Evolutionary conservation across 2,797 vertebrate genomes (phyloP), one percentile per base, ranked within the genome.

Genomic region (Fringilla coelebs): DNA sequence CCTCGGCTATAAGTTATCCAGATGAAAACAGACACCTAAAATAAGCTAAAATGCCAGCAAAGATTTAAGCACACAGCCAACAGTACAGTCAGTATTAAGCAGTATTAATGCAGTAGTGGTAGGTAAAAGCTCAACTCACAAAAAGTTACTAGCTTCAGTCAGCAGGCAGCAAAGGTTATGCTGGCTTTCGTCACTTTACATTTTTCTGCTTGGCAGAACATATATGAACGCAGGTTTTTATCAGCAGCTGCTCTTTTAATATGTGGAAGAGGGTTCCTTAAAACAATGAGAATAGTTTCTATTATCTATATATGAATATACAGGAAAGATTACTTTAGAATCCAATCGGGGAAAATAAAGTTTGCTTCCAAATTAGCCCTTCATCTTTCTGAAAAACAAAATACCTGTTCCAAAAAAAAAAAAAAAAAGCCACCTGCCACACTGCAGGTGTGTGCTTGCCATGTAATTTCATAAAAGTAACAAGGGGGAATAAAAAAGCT

Each of bases 211-310:
- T 60, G 36, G 55, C 24, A 83, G 41, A 80, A 87, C 0, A 2
- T 7, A 29, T 0, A 0, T 4, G 7, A 92, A 70, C 0, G 0
- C 5, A 46, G 7, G 17, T 74, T 79, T 88, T 6, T 62, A 88
- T 21, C 32, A 83, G 48, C 26, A 77, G 41, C 17, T 90, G 34
- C 29, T 78, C 29, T 46, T 48, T 12, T 4, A 55, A 13, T 22
- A 58, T 6, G 13, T 31, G 19, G 12, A 13, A 9, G 12, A 89
- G 2, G 7, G 7, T 17, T 88, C 68, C 45, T 52, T 41, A 74
- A 79, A 85, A 76, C 31, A 21, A 11, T 2, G 0, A 17, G 11
- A 81, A 68, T 2, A 46, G 10, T 26, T 58, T 60, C 32, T 1
- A 7, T 32, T 62, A 71, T 72, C 28, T 58, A 81, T 17, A 17